These are phyloP conservation scores for Drosophila obscura DNA, from an alignment of 1,140 invertebrate species.

Conservation along the genomic window DNA sequence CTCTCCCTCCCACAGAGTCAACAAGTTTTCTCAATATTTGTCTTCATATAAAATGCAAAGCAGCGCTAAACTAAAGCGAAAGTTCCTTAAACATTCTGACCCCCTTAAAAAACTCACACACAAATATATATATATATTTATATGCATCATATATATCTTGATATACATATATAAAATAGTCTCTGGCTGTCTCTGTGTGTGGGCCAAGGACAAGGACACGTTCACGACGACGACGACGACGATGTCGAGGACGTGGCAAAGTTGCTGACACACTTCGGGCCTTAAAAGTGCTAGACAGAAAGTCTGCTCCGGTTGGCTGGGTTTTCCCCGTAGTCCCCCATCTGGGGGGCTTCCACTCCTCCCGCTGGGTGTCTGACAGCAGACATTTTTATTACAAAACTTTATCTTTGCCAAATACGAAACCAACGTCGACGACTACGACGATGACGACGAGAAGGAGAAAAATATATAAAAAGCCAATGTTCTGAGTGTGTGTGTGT, in stretches of 20 bases:
- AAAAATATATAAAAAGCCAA: slow-evolving; percentile 62
- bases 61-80: slow-evolving; percentile 73
- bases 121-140: slow-evolving; percentile 37
- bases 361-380: slow-evolving; percentile 52
- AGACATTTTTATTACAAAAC: slow-evolving; percentile 83
- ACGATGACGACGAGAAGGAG: slow-evolving; percentile 26
- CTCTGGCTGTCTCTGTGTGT: slow-evolving; percentile 49
- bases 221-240: slow-evolving; percentile 52
- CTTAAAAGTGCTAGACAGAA: slow-evolving; percentile 74
- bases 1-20: slow-evolving; percentile 9
- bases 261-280: slow-evolving; percentile 78
- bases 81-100: slow-evolving; percentile 36
- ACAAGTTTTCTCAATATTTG: slow-evolving; percentile 44
- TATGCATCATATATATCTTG: slow-evolving; percentile 27
- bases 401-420: slow-evolving; percentile 81
- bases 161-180: slow-evolving; percentile 56
- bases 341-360: not conserved
- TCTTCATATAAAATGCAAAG: slow-evolving; percentile 43
- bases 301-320: slow-evolving; percentile 60
- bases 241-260: slow-evolving; percentile 69
- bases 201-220: slow-evolving; percentile 77
- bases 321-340: slow-evolving; percentile 6
- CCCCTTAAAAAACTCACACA: slow-evolving; percentile 22
- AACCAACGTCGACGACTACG: slow-evolving; percentile 53
- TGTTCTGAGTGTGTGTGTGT: slow-evolving; percentile 12